Evolutionary conservation across 37 sponge, comb jelly and placozoan genomes (phyloP).

Genomic region (Agelas oroides): DNA sequence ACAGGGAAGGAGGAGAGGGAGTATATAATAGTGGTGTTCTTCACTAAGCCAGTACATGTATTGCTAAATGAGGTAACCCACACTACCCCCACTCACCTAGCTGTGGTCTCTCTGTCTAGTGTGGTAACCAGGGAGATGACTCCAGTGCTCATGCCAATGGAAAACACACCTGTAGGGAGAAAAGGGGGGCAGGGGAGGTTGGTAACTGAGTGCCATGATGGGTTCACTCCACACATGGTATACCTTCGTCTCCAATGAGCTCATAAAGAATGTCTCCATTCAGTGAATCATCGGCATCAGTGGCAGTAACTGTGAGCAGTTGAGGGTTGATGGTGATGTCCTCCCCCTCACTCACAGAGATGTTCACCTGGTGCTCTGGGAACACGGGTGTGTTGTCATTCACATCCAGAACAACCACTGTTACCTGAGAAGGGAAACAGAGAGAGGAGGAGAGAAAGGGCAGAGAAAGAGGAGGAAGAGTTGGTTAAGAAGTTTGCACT

Average conservation of each 20-base stretch:
- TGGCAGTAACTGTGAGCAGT: neutral
- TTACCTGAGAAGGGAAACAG: neutral
- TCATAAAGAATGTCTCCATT: constrained; percentile 33
- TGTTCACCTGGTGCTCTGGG: neutral
- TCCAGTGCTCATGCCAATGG: constrained; percentile 30
- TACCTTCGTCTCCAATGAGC: constrained; percentile 4
- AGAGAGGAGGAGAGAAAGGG: neutral
- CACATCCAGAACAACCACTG: constrained; percentile 29
- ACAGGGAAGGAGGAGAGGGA: neutral
- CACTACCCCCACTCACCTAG: neutral
- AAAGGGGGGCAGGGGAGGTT: too few species aligned
- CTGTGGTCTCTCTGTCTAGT: constrained; percentile 49
- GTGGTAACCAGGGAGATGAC: constrained; percentile 6
- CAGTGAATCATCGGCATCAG: constrained; percentile 1
- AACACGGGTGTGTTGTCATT: constrained; percentile 54
- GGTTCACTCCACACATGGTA: too few species aligned
- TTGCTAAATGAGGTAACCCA: too few species aligned
- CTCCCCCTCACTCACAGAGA: constrained; percentile 17
- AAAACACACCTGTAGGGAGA: constrained; percentile 22
- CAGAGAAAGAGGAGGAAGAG: neutral
- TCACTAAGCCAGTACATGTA: too few species aligned
- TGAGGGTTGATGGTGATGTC: neutral
- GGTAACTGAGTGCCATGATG: too few species aligned
- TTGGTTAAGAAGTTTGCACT: neutral
- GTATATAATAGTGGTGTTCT: neutral